These are phyloP conservation scores for Mythimna ferrago DNA, from an alignment of 2,888 invertebrate species.

Conservation along the genomic window DNA sequence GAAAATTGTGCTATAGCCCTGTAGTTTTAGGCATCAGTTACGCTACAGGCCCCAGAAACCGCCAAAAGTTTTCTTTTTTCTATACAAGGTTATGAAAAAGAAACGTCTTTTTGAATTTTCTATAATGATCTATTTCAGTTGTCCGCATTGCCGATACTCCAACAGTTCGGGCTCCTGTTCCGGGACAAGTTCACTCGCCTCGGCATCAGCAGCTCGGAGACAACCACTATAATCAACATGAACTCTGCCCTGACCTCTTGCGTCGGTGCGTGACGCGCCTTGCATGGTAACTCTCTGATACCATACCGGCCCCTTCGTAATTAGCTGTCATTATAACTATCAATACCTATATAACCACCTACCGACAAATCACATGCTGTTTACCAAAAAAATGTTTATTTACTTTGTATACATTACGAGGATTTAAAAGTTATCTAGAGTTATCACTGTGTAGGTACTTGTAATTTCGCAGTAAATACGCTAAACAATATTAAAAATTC, in stretches of 20 bases:
- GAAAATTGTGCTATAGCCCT: rapidly evolving
- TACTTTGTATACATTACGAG: constrained; percentile 25
- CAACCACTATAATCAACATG: constrained; percentile 93
- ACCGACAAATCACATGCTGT: constrained; percentile 10
- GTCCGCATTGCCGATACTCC: constrained; percentile 92
- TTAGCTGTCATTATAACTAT: constrained; percentile 43
- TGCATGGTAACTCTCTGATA: constrained; percentile 86
- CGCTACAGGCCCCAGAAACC: not conserved
- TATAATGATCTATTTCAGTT: constrained; percentile 87
- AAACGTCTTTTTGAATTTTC: not conserved
- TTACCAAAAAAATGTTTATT: constrained; percentile 39
- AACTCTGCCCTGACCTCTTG: constrained; percentile 93
- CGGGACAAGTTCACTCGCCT: constrained; percentile 91
- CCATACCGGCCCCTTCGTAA: constrained; percentile 75
- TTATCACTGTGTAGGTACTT: constrained; percentile 40
- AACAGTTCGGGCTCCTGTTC: constrained; percentile 94
- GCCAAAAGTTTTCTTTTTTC: not conserved
- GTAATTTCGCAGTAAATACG: constrained; percentile 29
- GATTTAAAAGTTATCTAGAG: constrained; percentile 53
- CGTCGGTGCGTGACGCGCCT: constrained; percentile 92
- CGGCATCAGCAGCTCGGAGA: constrained; percentile 92
- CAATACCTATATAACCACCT: constrained; percentile 4
- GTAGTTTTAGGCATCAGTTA: not conserved
- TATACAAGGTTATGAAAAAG: too few relatives aligned
- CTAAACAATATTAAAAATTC: constrained; percentile 20